Percentiles rank a stretch among this genome's conserved stretches.
These are phyloP conservation scores for Podarcis raffonei DNA, from an alignment of 2,113 vertebrate genomes.

Conservation along the genomic window DNA sequence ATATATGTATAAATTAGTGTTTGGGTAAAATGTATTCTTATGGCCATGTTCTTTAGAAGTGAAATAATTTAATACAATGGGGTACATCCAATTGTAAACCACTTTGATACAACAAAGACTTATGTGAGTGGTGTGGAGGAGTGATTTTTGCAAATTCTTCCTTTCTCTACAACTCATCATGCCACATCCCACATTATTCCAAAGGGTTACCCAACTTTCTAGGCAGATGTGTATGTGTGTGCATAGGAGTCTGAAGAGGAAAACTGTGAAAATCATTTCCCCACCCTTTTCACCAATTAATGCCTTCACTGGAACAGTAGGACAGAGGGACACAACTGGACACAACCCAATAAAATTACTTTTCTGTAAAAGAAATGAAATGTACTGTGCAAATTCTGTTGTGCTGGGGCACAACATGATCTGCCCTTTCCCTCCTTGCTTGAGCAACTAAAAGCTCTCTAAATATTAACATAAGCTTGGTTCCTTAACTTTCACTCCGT, in stretches of 20 bases:
- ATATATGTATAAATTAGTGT: too few species aligned
- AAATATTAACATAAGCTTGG: background rate
- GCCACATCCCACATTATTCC: too few species aligned
- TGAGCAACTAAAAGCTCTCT: background rate
- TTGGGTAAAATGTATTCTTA: background rate
- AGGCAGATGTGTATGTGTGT: too few species aligned
- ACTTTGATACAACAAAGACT: background rate
- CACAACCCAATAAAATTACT: background rate
- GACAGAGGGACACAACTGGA: background rate
- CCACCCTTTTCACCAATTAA: background rate
- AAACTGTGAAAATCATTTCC: background rate
- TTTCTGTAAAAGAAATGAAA: background rate
- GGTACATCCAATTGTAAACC: background rate
- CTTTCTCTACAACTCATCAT: too few species aligned
- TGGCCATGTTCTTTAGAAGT: background rate
- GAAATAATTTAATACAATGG: background rate
- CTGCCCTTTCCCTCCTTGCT: background rate
- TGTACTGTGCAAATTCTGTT: background rate
- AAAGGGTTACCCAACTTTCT: too few species aligned
- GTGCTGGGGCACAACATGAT: background rate
- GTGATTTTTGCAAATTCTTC: too few species aligned
- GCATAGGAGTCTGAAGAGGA: background rate
- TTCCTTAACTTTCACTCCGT: background rate
- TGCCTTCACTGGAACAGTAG: background rate
- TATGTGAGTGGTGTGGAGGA: background rate